phyloP scores from a whole-genome alignment of 2,797 vertebrate genomes.

The Pagetopsis macropterus region DNA sequence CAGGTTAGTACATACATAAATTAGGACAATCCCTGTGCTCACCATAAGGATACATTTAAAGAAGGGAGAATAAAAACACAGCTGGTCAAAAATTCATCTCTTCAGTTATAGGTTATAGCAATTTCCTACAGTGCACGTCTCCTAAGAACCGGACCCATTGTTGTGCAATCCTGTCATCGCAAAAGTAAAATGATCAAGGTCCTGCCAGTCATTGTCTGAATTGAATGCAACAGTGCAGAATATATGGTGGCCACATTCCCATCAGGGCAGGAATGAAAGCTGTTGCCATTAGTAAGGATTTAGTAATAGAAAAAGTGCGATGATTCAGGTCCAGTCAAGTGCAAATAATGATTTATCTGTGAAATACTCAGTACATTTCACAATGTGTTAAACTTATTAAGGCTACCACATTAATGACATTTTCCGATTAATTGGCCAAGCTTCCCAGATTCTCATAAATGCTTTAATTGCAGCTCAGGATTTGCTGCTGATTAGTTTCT shows the following conservation, averaged over 20 bases:
- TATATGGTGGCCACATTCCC: conserved; percentile 48
- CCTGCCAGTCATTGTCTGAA: conserved; percentile 44
- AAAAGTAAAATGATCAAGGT: conserved; percentile 43
- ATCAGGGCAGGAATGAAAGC: conserved; percentile 27
- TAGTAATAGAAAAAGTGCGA: conserved; percentile 51
- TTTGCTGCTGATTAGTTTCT: conserved; percentile 16
- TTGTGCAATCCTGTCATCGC: conserved; percentile 26
- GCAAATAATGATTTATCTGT: conserved; percentile 55
- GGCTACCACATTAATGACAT: conserved; percentile 39
- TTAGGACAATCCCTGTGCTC: neutral
- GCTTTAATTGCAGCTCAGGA: conserved; percentile 9
- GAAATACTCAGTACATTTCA: conserved; percentile 59
- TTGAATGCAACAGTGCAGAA: conserved; percentile 53
- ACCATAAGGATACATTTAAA: neutral
- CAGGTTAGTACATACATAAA: neutral
- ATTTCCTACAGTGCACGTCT: conserved; percentile 24
- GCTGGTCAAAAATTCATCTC: conserved; percentile 10
- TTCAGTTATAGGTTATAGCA: neutral
- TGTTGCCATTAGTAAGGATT: conserved; percentile 41
- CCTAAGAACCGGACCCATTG: conserved; percentile 33
- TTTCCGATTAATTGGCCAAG: conserved; percentile 32
- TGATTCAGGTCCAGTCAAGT: conserved; percentile 54
- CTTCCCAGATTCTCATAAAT: conserved; percentile 33
- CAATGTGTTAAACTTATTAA: conserved; percentile 19
- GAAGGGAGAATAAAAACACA: neutral